Evolutionary conservation across 2,888 invertebrate genomes (phyloP), one percentile per base, ranked within the genome.

Genomic region (Cepaea hortensis): DNA sequence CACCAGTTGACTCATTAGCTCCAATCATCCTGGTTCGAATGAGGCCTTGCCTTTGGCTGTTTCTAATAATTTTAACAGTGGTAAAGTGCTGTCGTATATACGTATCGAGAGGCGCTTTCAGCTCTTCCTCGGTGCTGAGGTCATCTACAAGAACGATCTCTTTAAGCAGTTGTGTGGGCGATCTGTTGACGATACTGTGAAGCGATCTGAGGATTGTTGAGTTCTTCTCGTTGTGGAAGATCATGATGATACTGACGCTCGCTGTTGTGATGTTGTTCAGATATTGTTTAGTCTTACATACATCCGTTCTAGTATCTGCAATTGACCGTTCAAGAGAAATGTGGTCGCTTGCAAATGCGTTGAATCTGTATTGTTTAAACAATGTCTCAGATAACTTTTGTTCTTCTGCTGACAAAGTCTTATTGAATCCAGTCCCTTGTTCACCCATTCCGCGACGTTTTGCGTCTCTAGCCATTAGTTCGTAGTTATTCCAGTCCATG

Each of bases 121-220:
- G 76, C 35, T 87, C 85, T 61, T 75, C 75, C 50, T 80, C 46
- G 2, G 88, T 75, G 62, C 88, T 88, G 18, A 73, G 61, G 48
- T 88, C 88, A 62, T 88, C 88, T 18, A 88, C 88, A 20, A 88
- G 84, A 35, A 88, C 84, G 20, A 88, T 79, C 46, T 88, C 88
- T 62, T 81, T 75, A 5, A 88, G 70, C 11, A 88, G 68, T 13
- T 23, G 61, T 3, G 35, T 55, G 3, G 85, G 88, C 18, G 87
- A 84, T 9, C 87, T 82, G 13, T 85, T 68, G 50, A 87, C 18
- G 20, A 88, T 76, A 20, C 85, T 80, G 73, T 85, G 85, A 35
- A 85, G 75, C n/a, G 87, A 79, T 68, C 88, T 55, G 7, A 88
- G 61, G 20, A 88, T 61, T 1, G 81, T 87, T 7, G 88, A 72